Evolutionary conservation across 2,797 vertebrate genomes (phyloP).

Genomic region (Gallinago solitaria): DNA sequence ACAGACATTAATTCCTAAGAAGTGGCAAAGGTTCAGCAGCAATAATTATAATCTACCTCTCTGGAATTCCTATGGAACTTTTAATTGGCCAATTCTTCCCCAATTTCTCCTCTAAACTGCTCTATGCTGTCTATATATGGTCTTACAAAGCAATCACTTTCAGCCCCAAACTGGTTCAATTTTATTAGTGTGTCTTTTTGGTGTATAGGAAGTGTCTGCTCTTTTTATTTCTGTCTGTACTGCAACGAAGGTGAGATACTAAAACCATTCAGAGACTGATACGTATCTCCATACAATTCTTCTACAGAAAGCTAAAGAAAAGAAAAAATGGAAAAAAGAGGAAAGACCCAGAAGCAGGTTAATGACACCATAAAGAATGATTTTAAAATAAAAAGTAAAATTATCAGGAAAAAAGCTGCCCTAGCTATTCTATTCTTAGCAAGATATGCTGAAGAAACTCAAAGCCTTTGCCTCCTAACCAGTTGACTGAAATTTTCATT

Average conservation of each 20-base stretch:
- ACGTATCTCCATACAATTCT: accelerated
- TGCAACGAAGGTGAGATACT: background rate
- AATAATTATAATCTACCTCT: background rate
- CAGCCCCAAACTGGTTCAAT: background rate
- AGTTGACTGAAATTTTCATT: background rate
- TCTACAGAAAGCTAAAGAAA: background rate
- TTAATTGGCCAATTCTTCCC: background rate
- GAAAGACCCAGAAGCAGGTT: background rate
- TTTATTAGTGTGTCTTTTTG: background rate
- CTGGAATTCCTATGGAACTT: background rate
- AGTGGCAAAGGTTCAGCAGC: background rate
- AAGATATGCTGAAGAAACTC: background rate
- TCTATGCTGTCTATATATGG: background rate
- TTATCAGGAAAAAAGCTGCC: background rate
- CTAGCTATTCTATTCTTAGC: background rate
- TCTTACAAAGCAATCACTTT: background rate
- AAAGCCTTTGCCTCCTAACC: background rate
- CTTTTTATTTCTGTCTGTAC: background rate
- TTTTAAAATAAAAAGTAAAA: background rate
- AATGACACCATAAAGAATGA: background rate
- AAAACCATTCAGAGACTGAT: background rate
- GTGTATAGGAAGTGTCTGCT: background rate
- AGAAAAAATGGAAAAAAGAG: background rate
- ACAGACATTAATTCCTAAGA: background rate
- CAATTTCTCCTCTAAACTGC: background rate